A percentile compares a stretch with the other conserved stretches of the same genome.
These are phyloP conservation scores for Musca domestica DNA, from an alignment of 1,140 invertebrate species.

Conservation along the genomic window DNA sequence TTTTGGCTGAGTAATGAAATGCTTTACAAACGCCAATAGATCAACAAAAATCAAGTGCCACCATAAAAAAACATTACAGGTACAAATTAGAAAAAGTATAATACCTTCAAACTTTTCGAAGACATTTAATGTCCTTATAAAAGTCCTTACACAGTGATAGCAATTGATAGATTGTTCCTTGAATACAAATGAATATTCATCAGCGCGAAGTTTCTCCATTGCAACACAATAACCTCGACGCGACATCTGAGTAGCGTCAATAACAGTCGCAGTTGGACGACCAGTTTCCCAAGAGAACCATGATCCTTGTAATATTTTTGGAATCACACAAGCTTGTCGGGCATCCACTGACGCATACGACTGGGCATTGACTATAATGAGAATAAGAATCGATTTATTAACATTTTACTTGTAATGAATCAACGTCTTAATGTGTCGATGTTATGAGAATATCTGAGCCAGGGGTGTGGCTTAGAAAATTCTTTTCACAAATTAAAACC, in stretches of 20 bases:
- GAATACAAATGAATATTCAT: slow-evolving; percentile 86
- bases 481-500: neutral
- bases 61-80: neutral
- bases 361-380: slow-evolving; percentile 31
- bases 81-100: neutral
- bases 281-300: slow-evolving; percentile 93
- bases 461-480: slow-evolving; percentile 18
- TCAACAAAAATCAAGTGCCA: neutral
- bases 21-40: neutral
- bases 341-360: slow-evolving; percentile 37
- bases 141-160: slow-evolving; percentile 80
- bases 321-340: slow-evolving; percentile 61
- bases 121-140: slow-evolving; percentile 86
- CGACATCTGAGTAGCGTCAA: slow-evolving; percentile 75
- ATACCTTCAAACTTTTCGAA: slow-evolving; percentile 83
- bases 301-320: slow-evolving; percentile 73
- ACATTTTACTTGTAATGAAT: neutral
- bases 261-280: slow-evolving; percentile 75
- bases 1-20: no score
- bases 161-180: slow-evolving; percentile 63
- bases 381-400: slow-evolving; percentile 14
- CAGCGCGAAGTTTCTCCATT: slow-evolving; percentile 69
- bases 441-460: neutral
- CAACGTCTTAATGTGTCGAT: neutral
- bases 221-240: slow-evolving; percentile 70